These are phyloP conservation scores for Trissolcus brochymenae DNA, from an alignment of 2,888 invertebrate species.

Conservation along the genomic window DNA sequence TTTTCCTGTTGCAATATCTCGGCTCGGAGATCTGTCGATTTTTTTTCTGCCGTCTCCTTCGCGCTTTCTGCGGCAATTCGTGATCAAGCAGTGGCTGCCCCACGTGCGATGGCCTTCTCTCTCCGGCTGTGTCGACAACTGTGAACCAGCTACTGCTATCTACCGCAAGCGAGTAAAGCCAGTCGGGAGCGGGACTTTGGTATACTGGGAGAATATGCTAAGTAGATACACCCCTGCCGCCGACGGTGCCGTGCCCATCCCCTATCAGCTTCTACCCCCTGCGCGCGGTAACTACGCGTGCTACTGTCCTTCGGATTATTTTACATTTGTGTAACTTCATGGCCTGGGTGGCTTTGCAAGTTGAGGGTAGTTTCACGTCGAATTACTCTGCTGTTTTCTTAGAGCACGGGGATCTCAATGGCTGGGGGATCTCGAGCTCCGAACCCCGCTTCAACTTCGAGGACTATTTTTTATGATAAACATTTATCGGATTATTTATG, in stretches of 20 bases:
- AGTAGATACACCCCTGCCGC: conserved; percentile 75
- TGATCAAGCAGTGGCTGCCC: conserved; percentile 31
- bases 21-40: conserved; percentile 46
- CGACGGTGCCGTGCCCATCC: conserved; percentile 60
- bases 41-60: conserved; percentile 19
- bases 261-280: conserved; percentile 58
- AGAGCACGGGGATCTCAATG: conserved; percentile 16
- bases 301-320: conserved; percentile 57
- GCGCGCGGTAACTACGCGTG: conserved; percentile 52
- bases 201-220: conserved; percentile 74
- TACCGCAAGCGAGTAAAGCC: conserved; percentile 66
- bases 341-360: conserved; percentile 26
- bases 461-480: conserved; percentile 19
- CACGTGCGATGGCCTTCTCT: conserved; percentile 48
- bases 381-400: conserved; percentile 23
- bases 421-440: not conserved
- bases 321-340: conserved; percentile 48
- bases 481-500: conserved; percentile 20
- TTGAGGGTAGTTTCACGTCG: conserved; percentile 25
- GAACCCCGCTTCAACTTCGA: not conserved
- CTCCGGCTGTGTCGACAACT: conserved; percentile 54
- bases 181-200: conserved; percentile 71
- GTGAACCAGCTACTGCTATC: conserved; percentile 73
- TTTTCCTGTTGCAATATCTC: conserved; percentile 38
- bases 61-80: conserved; percentile 38